Conservation (phyloP, 2,888 invertebrate genomes). For the Limenitis camilla region DNA sequence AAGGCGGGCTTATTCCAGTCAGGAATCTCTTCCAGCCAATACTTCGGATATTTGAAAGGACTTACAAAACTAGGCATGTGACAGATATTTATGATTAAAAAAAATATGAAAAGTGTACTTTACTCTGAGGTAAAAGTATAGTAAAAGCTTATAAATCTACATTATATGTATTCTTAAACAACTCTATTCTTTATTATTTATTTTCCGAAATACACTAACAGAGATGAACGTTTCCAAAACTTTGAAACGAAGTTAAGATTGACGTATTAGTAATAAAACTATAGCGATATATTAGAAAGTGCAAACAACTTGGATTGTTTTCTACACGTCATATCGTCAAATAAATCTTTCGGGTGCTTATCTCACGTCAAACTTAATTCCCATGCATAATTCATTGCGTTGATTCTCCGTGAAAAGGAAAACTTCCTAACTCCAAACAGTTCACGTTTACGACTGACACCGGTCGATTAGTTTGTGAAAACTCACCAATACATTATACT, state of each 20-base stretch:
- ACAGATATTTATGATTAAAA: no score
- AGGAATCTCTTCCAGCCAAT: no score
- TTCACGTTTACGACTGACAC: conserved; percentile 40
- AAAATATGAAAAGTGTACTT: no score
- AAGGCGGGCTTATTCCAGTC: no score
- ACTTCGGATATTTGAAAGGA: no score
- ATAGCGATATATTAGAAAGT: conserved; percentile 67
- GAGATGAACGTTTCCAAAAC: no score
- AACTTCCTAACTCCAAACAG: conserved; percentile 48
- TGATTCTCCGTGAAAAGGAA: conserved; percentile 56
- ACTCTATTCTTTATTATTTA: no score
- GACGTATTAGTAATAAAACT: conserved; percentile 66
- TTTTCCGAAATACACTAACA: no score
- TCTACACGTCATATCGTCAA: conserved; percentile 71
- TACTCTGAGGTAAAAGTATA: no score
- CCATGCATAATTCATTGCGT: conserved; percentile 71
- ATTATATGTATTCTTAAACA: no score
- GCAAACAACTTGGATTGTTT: conserved; percentile 70
- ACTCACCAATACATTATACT: conserved; percentile 15
- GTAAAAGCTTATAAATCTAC: no score
- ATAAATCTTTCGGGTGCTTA: conserved; percentile 71
- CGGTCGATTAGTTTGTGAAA: conserved; percentile 31
- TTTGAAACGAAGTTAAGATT: conserved; percentile 31
- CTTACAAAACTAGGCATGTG: no score
- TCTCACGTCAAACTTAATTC: conserved; percentile 72